phyloP scores from a whole-genome alignment of 1,140 invertebrate species.

The Belonocnema kinseyi region DNA sequence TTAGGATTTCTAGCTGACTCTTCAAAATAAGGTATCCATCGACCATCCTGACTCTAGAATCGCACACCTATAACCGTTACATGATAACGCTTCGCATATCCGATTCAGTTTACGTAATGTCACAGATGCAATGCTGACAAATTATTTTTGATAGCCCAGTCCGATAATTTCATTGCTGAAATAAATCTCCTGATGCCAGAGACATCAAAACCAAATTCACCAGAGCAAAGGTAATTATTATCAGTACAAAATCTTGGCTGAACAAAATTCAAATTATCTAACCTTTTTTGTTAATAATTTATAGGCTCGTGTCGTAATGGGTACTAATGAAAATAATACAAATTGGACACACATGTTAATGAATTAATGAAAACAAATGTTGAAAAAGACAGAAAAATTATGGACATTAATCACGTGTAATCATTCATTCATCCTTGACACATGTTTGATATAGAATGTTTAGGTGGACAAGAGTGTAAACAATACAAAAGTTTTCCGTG shows the following conservation, averaged over 20 bases:
- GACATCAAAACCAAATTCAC: too few species aligned
- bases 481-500: constrained; percentile 23
- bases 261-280: too few species aligned
- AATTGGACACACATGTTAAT: too few species aligned
- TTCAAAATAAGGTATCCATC: not conserved
- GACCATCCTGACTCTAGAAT: too few species aligned
- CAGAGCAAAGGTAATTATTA: too few species aligned
- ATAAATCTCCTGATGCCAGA: not conserved
- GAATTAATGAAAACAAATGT: not conserved
- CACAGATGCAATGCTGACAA: constrained; percentile 48
- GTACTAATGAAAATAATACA: too few species aligned
- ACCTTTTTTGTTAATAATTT: too few species aligned
- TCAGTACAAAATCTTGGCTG: too few species aligned
- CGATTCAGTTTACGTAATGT: constrained; percentile 70
- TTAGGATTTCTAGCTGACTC: not conserved
- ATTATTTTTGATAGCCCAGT: constrained; percentile 67
- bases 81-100: constrained; percentile 62
- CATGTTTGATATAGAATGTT: constrained; percentile 9
- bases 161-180: constrained; percentile 54
- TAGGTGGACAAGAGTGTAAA: not conserved
- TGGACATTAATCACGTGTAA: not conserved
- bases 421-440: not conserved
- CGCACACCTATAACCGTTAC: not conserved
- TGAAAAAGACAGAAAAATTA: not conserved
- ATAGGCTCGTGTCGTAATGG: too few species aligned